Base-by-base conservation (phyloP, 2,113 vertebrate genomes). In the Mugil cephalus region DNA sequence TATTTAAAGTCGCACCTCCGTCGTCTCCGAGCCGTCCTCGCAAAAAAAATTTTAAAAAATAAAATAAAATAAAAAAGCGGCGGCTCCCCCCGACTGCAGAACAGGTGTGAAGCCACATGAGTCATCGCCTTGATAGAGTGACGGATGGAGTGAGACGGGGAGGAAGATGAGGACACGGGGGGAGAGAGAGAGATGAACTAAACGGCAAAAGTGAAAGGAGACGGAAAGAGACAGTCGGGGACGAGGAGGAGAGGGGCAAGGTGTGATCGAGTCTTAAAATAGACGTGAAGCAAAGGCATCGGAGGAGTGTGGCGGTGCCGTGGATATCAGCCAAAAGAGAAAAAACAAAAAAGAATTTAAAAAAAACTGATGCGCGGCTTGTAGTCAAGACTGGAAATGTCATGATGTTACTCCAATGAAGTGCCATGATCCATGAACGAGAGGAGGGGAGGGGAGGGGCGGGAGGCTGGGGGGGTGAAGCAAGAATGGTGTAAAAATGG, bases 61-160 rank as follows among this genome's bases (percentile, higher is more conserved):
- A n/a, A n/a, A n/a, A n/a, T n/a, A n/a, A n/a, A n/a, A n/a, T n/a
- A n/a, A n/a, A n/a, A n/a, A n/a, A n/a, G n/a, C n/a, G n/a, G n/a
- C n/a, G n/a, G n/a, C 45, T 56, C 68, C 76, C 71, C 74, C 68
- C 46, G 36, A 67, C 76, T 81, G 83, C 68, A 77, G 79, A 89
- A 86, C 88, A 90, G 88, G 89, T 89, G 87, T 51, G 65, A 87
- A 30, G 78, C 77, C 83, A 87, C 80, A 80, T 90, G 86, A 89
- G 77, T 92, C 88, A 90, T 85, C 80, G 4, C 2, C 8, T 48
- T 47, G 71, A 79, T 87, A 39, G 80, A 69, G 74, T 75, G 76
- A 86, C 56, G 67, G 72, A 79, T 64, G 17, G 65, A 63, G 67
- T 17, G 48, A 77, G 77, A 77, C 43, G 64, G 35, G 46, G 65